Evolutionary conservation across 2,888 invertebrate species (phyloP).

Genomic region (Heteromurus nitidus): DNA sequence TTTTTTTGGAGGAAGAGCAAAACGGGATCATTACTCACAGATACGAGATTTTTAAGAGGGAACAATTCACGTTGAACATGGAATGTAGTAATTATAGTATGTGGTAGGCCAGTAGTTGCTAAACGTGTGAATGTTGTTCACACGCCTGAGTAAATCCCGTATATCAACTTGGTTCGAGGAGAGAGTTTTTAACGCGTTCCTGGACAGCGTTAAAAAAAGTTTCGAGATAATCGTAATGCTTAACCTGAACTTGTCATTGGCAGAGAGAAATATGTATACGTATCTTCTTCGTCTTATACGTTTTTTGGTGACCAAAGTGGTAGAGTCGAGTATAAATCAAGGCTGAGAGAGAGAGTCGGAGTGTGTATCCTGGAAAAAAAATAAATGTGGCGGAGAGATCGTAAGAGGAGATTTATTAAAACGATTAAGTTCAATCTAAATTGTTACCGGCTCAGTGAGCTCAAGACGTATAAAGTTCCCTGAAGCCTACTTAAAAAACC

Average conservation of each 20-base stretch:
- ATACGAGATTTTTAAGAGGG: conserved; percentile 15
- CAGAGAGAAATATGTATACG: conserved; percentile 6
- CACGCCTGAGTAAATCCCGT: conserved; percentile 48
- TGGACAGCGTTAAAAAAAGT: conserved; percentile 16
- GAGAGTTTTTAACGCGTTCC: conserved; percentile 50
- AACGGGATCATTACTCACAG: conserved; percentile 30
- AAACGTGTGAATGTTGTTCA: conserved; percentile 54
- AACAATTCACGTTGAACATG: conserved; percentile 52
- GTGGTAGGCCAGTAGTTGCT: conserved; percentile 59
- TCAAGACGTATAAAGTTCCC: conserved; percentile 40
- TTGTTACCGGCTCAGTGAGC: conserved; percentile 44
- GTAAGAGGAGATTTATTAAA: conserved; percentile 66
- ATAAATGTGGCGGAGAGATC: conserved; percentile 58
- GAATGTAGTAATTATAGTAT: conserved; percentile 66
- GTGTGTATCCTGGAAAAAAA: conserved; percentile 40
- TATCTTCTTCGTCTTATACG: neutral
- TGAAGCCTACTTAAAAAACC: conserved; percentile 17
- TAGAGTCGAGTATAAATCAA: conserved; percentile 52
- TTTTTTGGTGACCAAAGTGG: conserved; percentile 33
- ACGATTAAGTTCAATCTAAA: conserved; percentile 65
- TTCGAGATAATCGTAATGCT: conserved; percentile 50
- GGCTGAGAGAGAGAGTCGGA: too few species aligned
- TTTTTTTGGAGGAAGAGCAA: too few species aligned
- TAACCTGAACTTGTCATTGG: conserved; percentile 22
- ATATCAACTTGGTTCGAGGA: conserved; percentile 29